A percentile compares a stretch with the other conserved stretches of the same genome.
phyloP scores from a whole-genome alignment of 2,113 vertebrate species.

The Cardinalis cardinalis region DNA sequence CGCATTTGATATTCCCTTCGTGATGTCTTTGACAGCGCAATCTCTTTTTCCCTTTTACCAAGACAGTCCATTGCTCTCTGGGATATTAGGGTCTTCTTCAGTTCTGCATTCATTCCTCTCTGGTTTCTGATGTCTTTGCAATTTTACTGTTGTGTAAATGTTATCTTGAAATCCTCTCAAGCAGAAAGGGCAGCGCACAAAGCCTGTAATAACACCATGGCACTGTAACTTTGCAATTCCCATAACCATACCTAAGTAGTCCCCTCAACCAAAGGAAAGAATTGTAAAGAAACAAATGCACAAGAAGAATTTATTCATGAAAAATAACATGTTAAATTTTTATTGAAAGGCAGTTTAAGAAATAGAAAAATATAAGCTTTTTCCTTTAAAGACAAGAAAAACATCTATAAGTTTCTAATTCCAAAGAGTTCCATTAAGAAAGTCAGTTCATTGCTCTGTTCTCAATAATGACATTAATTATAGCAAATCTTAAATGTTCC shows the following conservation, averaged over 20 bases:
- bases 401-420: neutral
- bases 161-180: neutral
- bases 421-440: neutral
- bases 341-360: neutral
- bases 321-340: neutral
- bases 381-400: neutral
- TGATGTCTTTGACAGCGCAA: neutral
- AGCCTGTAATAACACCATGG: neutral
- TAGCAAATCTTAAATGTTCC: neutral
- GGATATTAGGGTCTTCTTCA: neutral
- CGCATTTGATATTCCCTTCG: neutral
- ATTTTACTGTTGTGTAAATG: neutral
- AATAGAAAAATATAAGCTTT: neutral
- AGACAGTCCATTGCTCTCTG: neutral
- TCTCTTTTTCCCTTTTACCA: neutral
- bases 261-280: neutral
- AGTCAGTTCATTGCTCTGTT: neutral
- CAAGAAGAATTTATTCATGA: neutral
- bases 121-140: neutral
- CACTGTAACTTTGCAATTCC: neutral
- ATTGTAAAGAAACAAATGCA: neutral
- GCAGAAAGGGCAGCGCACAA: neutral
- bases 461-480: neutral
- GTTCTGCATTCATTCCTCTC: neutral
- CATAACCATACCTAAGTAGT: neutral